Conservation (phyloP, 1,140 invertebrate genomes). For the Meloidogyne exigua region DNA sequence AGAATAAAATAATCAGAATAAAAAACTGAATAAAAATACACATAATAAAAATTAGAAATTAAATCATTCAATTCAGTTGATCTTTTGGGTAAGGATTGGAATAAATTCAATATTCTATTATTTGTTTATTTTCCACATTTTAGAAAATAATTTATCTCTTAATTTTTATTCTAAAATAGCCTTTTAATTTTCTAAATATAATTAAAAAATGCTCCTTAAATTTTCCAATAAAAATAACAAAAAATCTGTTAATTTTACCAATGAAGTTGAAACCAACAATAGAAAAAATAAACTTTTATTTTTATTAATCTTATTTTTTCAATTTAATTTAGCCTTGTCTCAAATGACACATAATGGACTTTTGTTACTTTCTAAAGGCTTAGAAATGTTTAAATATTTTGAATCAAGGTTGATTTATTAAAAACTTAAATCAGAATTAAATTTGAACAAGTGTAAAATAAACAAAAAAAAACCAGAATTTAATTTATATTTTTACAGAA, state of each 20-base stretch:
- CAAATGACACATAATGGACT: neutral
- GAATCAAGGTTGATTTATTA: neutral
- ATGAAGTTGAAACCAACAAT: neutral
- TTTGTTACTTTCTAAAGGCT: neutral
- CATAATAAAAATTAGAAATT: too few relatives aligned
- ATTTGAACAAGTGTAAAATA: neutral
- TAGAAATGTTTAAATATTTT: conserved; percentile 5
- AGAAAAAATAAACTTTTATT: neutral
- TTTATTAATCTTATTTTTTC: neutral
- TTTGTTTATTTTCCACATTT: conserved; percentile 13
- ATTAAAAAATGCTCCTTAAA: neutral
- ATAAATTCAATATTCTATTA: conserved; percentile 8
- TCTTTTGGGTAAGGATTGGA: neutral
- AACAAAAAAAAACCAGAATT: too few relatives aligned
- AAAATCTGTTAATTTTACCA: neutral
- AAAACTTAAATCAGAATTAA: neutral
- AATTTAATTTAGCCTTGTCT: neutral
- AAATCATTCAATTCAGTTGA: too few relatives aligned
- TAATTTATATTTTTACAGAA: neutral
- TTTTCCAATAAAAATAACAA: neutral
- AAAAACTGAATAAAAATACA: too few relatives aligned
- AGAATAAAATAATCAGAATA: too few relatives aligned
- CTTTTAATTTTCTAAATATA: neutral
- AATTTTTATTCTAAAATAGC: neutral
- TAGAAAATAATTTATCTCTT: neutral